Conservation (phyloP, 2,888 invertebrate species). For the Sphaeridia pumilis region DNA sequence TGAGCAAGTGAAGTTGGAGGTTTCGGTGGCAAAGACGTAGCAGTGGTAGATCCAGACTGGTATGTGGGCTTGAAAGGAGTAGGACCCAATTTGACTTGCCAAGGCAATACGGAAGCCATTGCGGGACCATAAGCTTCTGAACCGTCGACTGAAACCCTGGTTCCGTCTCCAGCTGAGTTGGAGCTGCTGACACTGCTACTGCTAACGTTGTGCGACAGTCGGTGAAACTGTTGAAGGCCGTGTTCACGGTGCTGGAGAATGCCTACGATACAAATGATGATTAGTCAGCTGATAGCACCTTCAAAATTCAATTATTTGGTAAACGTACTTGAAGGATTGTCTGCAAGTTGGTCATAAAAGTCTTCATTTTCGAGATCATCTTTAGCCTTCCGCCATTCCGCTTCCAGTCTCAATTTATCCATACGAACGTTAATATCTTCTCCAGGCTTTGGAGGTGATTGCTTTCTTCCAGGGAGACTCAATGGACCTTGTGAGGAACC, state of each 20-base stretch:
- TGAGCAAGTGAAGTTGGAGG: conserved; percentile 4
- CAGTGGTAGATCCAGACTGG: conserved; percentile 6
- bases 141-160: conserved; percentile 9
- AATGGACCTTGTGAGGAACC: background rate
- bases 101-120: conserved; percentile 20
- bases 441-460: conserved; percentile 33
- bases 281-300: background rate
- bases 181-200: conserved; percentile 36
- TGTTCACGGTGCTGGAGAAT: conserved; percentile 33
- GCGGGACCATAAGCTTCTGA: conserved; percentile 5
- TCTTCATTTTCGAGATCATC: conserved; percentile 46
- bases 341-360: conserved; percentile 44
- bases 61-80: conserved; percentile 30
- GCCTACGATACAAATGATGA: conserved; percentile 17
- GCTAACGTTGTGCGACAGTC: conserved; percentile 29
- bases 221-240: conserved; percentile 21
- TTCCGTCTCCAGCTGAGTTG: conserved; percentile 22
- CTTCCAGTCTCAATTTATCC: conserved; percentile 43
- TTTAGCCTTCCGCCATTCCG: conserved; percentile 45
- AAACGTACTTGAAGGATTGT: conserved; percentile 40
- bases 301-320: background rate
- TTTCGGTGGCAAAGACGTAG: conserved; percentile 12
- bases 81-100: conserved; percentile 31
- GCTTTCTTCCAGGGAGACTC: background rate
- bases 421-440: conserved; percentile 40